These are phyloP conservation scores for Ramphastos sulfuratus DNA, from an alignment of 2,113 vertebrate species.

Conservation along the genomic window DNA sequence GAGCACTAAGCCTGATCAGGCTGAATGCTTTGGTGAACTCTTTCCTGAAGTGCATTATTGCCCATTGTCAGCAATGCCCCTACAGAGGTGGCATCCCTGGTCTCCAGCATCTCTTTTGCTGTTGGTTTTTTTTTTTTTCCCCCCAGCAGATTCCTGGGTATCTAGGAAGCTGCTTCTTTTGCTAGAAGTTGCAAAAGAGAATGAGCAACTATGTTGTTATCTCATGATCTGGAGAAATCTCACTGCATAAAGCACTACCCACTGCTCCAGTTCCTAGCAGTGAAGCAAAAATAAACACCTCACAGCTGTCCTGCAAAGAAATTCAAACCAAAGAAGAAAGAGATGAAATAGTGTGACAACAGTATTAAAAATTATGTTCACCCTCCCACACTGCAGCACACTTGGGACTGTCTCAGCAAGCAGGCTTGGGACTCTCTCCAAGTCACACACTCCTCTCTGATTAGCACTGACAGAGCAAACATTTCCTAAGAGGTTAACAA, in stretches of 20 bases:
- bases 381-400: background rate
- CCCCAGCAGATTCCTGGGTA: background rate
- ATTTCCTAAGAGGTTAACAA: background rate
- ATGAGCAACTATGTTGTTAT: background rate
- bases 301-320: background rate
- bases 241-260: rapidly evolving
- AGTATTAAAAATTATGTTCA: background rate
- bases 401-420: background rate
- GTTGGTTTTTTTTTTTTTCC: background rate
- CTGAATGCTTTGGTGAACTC: background rate
- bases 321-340: background rate
- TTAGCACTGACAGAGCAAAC: background rate
- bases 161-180: background rate
- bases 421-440: background rate
- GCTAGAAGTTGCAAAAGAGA: background rate
- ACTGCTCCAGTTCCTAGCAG: background rate
- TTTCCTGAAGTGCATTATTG: background rate
- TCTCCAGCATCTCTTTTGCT: background rate
- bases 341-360: background rate
- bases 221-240: background rate
- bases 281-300: background rate
- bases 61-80: background rate
- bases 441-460: background rate
- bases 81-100: background rate
- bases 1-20: background rate